Conservation (phyloP, 2,888 invertebrate genomes). For the Apoderus coryli region DNA sequence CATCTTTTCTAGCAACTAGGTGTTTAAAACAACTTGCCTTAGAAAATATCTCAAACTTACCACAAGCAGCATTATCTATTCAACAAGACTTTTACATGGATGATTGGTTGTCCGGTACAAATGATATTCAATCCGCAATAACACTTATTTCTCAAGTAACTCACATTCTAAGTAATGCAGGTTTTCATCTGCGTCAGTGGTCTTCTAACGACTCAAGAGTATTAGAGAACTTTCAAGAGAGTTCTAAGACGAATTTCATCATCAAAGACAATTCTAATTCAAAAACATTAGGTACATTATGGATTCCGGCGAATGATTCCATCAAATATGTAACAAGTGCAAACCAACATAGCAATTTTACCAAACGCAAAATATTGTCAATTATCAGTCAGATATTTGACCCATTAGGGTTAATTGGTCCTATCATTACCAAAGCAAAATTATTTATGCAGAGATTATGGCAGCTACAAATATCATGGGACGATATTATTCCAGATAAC, state of each 20-base stretch:
- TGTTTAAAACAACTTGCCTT: slow-evolving; percentile 9
- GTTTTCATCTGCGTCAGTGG: slow-evolving; percentile 8
- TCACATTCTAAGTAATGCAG: slow-evolving; percentile 1
- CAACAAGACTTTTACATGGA: slow-evolving; percentile 9
- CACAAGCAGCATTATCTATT: slow-evolving; percentile 1
- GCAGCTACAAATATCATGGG: slow-evolving; percentile 17
- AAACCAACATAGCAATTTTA: not conserved
- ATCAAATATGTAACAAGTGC: slow-evolving; percentile 4
- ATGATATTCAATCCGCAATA: slow-evolving; percentile 1
- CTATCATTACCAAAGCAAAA: slow-evolving; percentile 18
- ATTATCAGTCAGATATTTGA: slow-evolving; percentile 13
- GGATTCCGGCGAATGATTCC: slow-evolving; percentile 6
- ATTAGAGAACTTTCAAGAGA: too few species aligned
- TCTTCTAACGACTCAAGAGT: slow-evolving; percentile 4
- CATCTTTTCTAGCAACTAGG: slow-evolving; percentile 13
- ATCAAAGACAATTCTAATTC: slow-evolving; percentile 5
- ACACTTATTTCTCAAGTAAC: not conserved
- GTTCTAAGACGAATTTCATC: slow-evolving; percentile 4
- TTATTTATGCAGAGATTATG: too few species aligned
- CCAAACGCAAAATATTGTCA: slow-evolving; percentile 17
- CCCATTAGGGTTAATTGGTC: slow-evolving; percentile 17
- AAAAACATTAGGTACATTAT: slow-evolving; percentile 10
- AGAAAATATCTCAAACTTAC: slow-evolving; percentile 7
- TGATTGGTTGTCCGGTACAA: slow-evolving; percentile 7
- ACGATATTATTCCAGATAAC: slow-evolving; percentile 14